These are phyloP conservation scores for Pterocles gutturalis DNA, from an alignment of 2,113 vertebrate species.

Conservation along the genomic window DNA sequence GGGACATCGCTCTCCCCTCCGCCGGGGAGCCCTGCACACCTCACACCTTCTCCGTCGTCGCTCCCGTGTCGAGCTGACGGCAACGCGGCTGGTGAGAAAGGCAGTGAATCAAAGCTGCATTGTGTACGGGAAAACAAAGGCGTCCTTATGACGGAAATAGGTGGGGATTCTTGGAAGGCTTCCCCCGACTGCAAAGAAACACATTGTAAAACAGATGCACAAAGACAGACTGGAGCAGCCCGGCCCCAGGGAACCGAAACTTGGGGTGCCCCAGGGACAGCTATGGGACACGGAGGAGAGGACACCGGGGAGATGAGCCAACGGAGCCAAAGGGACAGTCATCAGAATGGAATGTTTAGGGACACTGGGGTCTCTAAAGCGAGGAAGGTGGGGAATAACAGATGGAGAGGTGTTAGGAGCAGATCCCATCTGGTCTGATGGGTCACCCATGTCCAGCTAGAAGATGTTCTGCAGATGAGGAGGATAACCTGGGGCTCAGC, in stretches of 20 bases:
- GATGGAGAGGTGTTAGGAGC: not conserved
- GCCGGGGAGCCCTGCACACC: not conserved
- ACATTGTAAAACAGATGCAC: not conserved
- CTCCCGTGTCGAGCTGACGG: not conserved
- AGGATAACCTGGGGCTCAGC: not conserved
- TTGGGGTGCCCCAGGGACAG: not conserved
- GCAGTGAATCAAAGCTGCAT: constrained; percentile 31
- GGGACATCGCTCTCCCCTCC: not conserved
- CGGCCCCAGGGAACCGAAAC: not conserved
- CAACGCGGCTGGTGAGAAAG: not conserved
- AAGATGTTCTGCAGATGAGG: not conserved
- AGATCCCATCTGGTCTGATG: fast-evolving
- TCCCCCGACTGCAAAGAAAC: constrained; percentile 17
- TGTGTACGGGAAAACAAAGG: constrained; percentile 61
- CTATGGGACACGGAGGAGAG: fast-evolving
- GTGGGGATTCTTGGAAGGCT: constrained; percentile 71
- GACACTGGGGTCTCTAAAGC: not conserved
- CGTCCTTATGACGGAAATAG: constrained; percentile 52
- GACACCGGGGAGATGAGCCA: fast-evolving
- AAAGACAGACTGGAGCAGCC: not conserved
- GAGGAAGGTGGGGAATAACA: not conserved
- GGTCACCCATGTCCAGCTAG: not conserved
- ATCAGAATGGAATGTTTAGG: not conserved
- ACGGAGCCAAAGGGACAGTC: fast-evolving
- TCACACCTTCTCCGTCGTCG: not conserved